These are phyloP conservation scores for Pseudochirops cupreus DNA, from an alignment of 2,797 vertebrate species.

Conservation along the genomic window DNA sequence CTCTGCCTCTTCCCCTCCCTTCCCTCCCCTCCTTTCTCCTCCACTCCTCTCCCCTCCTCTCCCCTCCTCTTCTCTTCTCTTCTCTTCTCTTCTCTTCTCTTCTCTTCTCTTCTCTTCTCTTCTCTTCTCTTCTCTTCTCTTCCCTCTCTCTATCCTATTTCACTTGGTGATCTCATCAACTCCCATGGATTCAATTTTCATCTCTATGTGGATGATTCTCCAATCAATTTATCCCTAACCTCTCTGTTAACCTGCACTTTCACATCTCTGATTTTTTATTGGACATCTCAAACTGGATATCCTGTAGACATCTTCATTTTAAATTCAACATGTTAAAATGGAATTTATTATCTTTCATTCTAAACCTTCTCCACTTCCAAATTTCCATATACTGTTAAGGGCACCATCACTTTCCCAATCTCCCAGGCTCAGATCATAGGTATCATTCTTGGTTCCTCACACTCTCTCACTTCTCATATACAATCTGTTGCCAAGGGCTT, in stretches of 20 bases:
- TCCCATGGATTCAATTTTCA: neutral
- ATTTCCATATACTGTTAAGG: neutral
- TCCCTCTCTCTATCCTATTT: neutral
- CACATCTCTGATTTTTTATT: neutral
- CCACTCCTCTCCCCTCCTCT: neutral
- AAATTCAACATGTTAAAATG: neutral
- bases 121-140: no score
- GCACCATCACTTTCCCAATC: neutral
- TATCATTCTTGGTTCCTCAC: neutral
- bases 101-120: no score
- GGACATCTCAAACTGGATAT: neutral
- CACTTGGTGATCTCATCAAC: neutral
- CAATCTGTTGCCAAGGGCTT: neutral
- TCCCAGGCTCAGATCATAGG: neutral
- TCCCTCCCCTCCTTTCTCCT: no score
- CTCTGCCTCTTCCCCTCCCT: neutral
- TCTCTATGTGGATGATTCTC: neutral
- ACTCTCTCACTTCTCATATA: neutral
- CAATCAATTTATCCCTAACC: neutral
- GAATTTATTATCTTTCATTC: neutral
- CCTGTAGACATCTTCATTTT: neutral
- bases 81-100: no score
- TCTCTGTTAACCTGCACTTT: neutral
- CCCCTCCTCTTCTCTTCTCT: no score
- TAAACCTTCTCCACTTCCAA: neutral